A percentile compares a stretch with the other conserved stretches of the same genome.
Evolutionary conservation across 1,140 invertebrate genomes (phyloP).

Genomic region (Halictus rubicundus): DNA sequence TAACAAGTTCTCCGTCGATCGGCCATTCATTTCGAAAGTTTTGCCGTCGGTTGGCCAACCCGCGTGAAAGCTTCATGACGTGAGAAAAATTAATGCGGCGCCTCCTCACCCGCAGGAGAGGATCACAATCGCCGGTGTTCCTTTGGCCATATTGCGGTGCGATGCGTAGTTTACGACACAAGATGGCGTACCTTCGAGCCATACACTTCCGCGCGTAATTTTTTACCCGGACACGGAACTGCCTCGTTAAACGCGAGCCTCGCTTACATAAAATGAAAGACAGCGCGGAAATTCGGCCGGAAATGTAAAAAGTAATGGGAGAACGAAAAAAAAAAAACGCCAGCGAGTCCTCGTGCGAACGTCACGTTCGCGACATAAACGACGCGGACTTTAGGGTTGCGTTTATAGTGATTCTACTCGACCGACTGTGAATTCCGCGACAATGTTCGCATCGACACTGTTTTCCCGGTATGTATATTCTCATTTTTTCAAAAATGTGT

Average conservation of each 20-base stretch:
- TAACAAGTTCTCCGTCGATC: background rate
- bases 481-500: no score
- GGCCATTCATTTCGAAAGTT: background rate
- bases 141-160: background rate
- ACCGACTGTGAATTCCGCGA: no score
- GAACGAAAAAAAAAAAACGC: background rate
- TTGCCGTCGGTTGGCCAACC: background rate
- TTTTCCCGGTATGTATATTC: no score
- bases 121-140: background rate
- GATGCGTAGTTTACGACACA: slow-evolving; percentile 4
- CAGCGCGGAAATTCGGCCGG: background rate
- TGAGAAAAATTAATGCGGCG: background rate
- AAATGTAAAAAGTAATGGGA: background rate
- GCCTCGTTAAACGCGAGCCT: background rate
- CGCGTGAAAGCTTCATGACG: no score
- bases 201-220: background rate
- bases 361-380: background rate
- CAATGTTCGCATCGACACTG: no score
- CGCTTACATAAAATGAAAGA: background rate
- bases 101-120: no score
- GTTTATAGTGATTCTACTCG: no score
- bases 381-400: no score
- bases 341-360: background rate
- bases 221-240: background rate
- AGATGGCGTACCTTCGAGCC: background rate